A percentile compares a stretch with the other conserved stretches of the same genome.
These are phyloP conservation scores for Penaeus japonicus DNA, from an alignment of 1,140 invertebrate species.

Conservation along the genomic window DNA sequence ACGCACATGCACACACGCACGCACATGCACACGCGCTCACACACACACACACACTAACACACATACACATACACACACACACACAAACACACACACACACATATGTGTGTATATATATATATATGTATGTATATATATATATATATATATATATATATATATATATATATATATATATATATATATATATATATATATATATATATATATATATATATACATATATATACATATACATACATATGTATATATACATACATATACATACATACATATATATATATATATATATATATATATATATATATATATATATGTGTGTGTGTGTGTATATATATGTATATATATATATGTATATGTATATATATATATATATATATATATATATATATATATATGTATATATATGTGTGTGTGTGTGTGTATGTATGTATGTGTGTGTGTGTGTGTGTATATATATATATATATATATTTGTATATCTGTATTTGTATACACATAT, in stretches of 20 bases:
- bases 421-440: neutral
- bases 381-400: neutral
- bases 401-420: neutral
- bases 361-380: neutral
- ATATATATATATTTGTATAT: neutral
- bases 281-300: neutral
- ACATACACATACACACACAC: neutral
- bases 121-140: neutral
- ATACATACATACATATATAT: neutral
- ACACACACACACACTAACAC: neutral
- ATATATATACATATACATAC: neutral
- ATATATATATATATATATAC: too few relatives aligned
- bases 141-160: neutral
- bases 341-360: neutral
- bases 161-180: neutral
- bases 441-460: neutral
- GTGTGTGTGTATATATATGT: neutral
- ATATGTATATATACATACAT: constrained; percentile 27
- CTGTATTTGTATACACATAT: neutral
- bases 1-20: neutral
- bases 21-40: neutral
- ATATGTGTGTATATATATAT: neutral
- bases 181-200: too few relatives aligned
- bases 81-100: neutral
- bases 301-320: neutral